phyloP scores from a whole-genome alignment of 2,113 vertebrate species.

The Ictalurus furcatus region DNA sequence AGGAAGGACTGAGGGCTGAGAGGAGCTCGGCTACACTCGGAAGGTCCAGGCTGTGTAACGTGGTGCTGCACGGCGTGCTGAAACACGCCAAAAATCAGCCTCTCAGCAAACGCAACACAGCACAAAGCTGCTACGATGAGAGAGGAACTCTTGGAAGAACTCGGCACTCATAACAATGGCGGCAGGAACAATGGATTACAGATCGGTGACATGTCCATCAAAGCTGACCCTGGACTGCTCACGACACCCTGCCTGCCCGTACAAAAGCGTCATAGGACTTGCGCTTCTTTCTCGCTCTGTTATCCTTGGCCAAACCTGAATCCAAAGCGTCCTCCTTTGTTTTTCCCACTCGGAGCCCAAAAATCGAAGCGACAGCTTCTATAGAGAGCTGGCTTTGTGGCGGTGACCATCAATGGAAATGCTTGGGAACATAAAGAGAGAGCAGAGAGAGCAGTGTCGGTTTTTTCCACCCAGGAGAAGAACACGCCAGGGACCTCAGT shows the following conservation, averaged over 20 bases:
- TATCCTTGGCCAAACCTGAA: conserved; percentile 41
- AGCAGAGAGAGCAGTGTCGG: neutral
- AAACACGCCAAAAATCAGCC: conserved; percentile 38
- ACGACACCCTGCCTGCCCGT: conserved; percentile 1
- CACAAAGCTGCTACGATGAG: conserved; percentile 47
- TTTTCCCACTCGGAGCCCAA: conserved; percentile 29
- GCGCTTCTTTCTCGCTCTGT: conserved; percentile 45
- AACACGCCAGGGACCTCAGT: conserved; percentile 45
- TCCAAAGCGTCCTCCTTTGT: conserved; percentile 40
- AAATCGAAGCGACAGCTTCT: conserved; percentile 59
- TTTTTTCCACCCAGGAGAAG: conserved; percentile 34
- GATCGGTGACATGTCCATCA: conserved; percentile 54
- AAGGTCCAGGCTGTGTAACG: conserved; percentile 49
- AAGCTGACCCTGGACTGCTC: conserved; percentile 38
- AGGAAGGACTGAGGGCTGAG: conserved; percentile 42
- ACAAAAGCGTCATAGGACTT: conserved; percentile 45
- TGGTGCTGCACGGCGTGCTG: conserved; percentile 27
- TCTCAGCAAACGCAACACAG: conserved; percentile 28
- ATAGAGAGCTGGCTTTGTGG: conserved; percentile 42
- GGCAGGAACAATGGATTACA: conserved; percentile 52
- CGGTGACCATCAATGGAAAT: conserved; percentile 41
- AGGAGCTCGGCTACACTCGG: conserved; percentile 47
- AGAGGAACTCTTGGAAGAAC: conserved; percentile 53
- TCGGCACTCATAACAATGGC: conserved; percentile 43
- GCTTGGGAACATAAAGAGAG: conserved; percentile 35